Conservation (phyloP, 2,888 invertebrate species). For the Zonitis immaculata region DNA sequence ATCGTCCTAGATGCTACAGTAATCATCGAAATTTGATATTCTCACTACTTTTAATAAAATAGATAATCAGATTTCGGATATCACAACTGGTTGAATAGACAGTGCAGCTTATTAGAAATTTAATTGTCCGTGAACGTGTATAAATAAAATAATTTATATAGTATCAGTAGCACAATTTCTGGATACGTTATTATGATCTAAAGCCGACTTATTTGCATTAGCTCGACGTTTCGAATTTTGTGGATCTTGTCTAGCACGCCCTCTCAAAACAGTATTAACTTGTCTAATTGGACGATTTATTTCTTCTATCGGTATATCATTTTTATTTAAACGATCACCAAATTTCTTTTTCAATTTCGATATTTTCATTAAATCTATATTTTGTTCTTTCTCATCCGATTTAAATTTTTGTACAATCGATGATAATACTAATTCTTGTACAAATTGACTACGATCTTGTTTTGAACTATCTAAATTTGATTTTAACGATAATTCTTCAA, state of each 20-base stretch:
- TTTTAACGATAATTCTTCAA: constrained; percentile 55
- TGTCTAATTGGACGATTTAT: constrained; percentile 23
- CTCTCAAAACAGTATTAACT: constrained; percentile 36
- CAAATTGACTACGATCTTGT: constrained; percentile 63
- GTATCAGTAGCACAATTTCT: constrained; percentile 2
- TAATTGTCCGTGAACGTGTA: too few relatives aligned
- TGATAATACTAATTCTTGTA: constrained; percentile 65
- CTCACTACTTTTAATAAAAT: too few relatives aligned
- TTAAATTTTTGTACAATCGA: constrained; percentile 37
- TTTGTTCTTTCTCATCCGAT: constrained; percentile 20
- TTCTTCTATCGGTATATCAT: constrained; percentile 6
- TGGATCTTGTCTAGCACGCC: constrained; percentile 41
- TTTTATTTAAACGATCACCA: constrained; percentile 5
- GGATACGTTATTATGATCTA: constrained; percentile 21
- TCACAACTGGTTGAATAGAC: too few relatives aligned
- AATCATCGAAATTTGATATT: too few relatives aligned
- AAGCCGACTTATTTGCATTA: constrained; percentile 37
- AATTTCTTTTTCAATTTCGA: constrained; percentile 5
- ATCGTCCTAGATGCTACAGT: too few relatives aligned
- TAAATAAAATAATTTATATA: constrained; percentile 22
- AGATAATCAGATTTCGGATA: too few relatives aligned
- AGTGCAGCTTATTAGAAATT: too few relatives aligned
- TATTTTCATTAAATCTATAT: neutral
- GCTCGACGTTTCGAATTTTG: constrained; percentile 43
- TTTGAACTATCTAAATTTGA: constrained; percentile 54